Conservation (phyloP, 2,888 invertebrate species). For the Dorcus hopei region DNA sequence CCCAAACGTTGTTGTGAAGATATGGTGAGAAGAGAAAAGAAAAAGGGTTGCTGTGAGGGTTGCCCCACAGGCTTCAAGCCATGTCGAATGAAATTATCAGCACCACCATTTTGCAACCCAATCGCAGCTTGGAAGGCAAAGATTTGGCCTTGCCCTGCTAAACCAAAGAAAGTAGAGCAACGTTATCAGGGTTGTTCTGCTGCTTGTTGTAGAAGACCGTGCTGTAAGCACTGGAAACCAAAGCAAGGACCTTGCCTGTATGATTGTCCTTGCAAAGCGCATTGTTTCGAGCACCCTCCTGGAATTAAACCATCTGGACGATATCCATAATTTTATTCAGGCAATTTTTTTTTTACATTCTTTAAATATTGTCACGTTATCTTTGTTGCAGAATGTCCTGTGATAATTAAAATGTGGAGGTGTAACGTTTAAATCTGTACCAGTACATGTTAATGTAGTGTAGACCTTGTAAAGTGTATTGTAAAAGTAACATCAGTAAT, state of each 20-base stretch:
- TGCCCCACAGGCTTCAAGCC: constrained; percentile 47
- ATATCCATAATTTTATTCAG: not conserved
- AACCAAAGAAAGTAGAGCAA: constrained; percentile 17
- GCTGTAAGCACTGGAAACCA: constrained; percentile 45
- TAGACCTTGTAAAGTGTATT: too few species aligned
- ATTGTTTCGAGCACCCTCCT: constrained; percentile 43
- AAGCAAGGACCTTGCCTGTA: constrained; percentile 42
- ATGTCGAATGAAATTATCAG: constrained; percentile 41
- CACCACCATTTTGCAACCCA: constrained; percentile 41
- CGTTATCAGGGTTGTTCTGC: constrained; percentile 29
- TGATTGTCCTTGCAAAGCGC: constrained; percentile 44
- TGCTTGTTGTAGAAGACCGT: constrained; percentile 38
- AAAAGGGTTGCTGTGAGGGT: constrained; percentile 7
- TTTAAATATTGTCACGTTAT: too few species aligned
- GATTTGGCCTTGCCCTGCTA: constrained; percentile 42
- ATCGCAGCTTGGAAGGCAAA: constrained; percentile 42
- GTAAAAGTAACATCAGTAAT: too few species aligned
- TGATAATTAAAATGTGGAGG: too few species aligned
- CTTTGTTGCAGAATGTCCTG: too few species aligned
- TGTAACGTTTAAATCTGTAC: too few species aligned
- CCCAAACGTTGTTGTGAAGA: constrained; percentile 32
- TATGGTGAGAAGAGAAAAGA: constrained; percentile 22
- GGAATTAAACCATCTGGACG: constrained; percentile 28
- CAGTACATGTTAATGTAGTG: too few species aligned
- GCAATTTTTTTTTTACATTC: too few species aligned